These are phyloP conservation scores for Ophiothrix spiculata DNA, from an alignment of 35 echinoderm and acorn worm species.

Conservation along the genomic window DNA sequence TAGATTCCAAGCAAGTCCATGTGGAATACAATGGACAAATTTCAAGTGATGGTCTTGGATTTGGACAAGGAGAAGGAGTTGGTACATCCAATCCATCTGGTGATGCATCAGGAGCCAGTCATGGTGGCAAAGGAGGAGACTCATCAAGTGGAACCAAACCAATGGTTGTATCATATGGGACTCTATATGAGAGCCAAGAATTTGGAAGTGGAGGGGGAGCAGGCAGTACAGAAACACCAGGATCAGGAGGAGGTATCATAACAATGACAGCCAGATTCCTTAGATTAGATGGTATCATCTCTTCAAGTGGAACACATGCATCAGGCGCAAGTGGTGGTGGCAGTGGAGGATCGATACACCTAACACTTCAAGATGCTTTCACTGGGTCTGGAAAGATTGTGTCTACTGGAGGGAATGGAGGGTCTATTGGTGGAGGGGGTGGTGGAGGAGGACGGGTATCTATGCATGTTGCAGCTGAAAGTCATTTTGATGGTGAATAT, in stretches of 20 bases:
- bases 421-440: slow-evolving; percentile 42
- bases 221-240: slow-evolving; percentile 21
- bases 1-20: slow-evolving; percentile 18
- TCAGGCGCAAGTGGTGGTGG: slow-evolving; percentile 57
- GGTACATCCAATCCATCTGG: slow-evolving; percentile 25
- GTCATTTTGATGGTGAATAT: slow-evolving; percentile 49
- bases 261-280: slow-evolving; percentile 24
- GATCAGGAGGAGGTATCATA: slow-evolving; percentile 70
- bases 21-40: slow-evolving; percentile 70
- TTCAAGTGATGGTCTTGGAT: slow-evolving; percentile 24
- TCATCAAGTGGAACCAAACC: slow-evolving; percentile 38
- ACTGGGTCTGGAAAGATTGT: slow-evolving; percentile 53
- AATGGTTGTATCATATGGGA: slow-evolving; percentile 31
- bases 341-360: slow-evolving; percentile 68
- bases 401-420: slow-evolving; percentile 60
- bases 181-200: slow-evolving; percentile 63
- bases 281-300: slow-evolving; percentile 67
- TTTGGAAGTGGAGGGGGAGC: slow-evolving; percentile 85
- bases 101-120: slow-evolving; percentile 59
- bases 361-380: slow-evolving; percentile 24
- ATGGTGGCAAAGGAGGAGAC: slow-evolving; percentile 73
- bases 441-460: slow-evolving; percentile 79
- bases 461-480: slow-evolving; percentile 18
- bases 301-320: slow-evolving; percentile 52
- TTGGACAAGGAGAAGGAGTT: slow-evolving; percentile 46